Base-by-base conservation (phyloP, 2,113 vertebrate species). In the Paedocypris sp. region DNA sequence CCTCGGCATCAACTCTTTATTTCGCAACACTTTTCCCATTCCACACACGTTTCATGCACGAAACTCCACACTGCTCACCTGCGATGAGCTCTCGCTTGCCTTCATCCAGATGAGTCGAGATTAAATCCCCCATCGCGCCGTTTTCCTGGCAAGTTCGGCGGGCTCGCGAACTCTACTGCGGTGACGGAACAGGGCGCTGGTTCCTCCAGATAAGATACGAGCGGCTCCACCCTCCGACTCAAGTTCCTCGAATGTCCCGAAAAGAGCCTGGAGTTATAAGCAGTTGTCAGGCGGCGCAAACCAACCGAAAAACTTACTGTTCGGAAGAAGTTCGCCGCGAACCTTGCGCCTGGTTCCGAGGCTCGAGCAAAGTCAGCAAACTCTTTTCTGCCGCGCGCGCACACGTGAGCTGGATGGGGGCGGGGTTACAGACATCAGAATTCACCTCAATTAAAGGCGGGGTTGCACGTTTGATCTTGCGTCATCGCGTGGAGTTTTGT, bases 101-200 rank as follows among this genome's bases (percentile, higher is more conserved):
- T 69, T 95, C 91, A 76, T 95, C 91, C 83, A 95, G 90, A 86
- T 95, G 89, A 73, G 84, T 88, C 62, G 92, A 95, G 77, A 95
- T 69, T 35, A 88, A 82, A 82, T 91, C 91, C 72, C 92, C 92
- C 91, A 93, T 94, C 68, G 68, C 72, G 79, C 58, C 31, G 18
- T 12, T 3, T 20, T 31, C n/a, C 48, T 51, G 45, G 29, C 28
- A 41, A 13, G 26, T 7, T 2, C 23, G 35, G 38, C 63, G 53
- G 56, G 10, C 41, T 19, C 18, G 28, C 29, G 13, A 48, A 59
- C 38, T 68, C 19, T 15, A 9, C 28, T 46, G 13, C 39, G 12
- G 8, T 10, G 2, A 4, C 5, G 15, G n/a, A 36, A 16, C 22
- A 54, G 15, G 56, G 50, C 32, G 39, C 22, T 47, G 59, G 58